phyloP scores from a whole-genome alignment of 2,113 vertebrate genomes.

The Chloropsis cyanopogon region DNA sequence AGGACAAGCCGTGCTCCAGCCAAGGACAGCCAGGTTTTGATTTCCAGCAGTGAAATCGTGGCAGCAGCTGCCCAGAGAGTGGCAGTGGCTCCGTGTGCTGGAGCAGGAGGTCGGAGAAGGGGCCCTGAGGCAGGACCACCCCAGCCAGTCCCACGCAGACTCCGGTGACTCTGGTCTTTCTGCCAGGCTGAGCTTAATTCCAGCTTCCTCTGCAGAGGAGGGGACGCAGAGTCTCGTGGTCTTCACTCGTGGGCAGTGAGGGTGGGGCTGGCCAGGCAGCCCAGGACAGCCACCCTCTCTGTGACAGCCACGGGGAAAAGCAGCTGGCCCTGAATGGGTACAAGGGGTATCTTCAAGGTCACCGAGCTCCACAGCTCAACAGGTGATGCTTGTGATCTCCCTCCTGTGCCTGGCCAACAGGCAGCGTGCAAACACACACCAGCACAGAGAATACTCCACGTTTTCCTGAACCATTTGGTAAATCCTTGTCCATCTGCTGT shows the following conservation, averaged over 20 bases:
- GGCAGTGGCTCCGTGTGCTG: rapidly evolving
- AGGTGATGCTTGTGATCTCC: not conserved
- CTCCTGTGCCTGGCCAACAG: not conserved
- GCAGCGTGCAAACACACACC: not conserved
- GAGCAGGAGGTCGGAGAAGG: not conserved
- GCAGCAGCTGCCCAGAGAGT: not conserved
- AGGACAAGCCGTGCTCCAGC: rapidly evolving
- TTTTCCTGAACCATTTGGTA: not conserved
- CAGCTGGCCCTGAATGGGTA: rapidly evolving
- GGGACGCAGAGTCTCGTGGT: not conserved
- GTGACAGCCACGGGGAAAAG: not conserved
- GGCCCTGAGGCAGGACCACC: not conserved
- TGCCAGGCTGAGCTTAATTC: not conserved
- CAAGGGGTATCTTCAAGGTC: not conserved
- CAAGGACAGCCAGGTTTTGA: rapidly evolving
- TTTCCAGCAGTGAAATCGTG: not conserved
- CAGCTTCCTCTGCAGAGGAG: not conserved
- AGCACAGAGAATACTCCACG: not conserved
- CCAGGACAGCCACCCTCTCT: not conserved
- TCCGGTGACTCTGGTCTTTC: rapidly evolving
- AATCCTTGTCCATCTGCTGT: not conserved
- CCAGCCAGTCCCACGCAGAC: not conserved
- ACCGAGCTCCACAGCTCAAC: not conserved
- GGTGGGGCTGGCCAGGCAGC: not conserved
- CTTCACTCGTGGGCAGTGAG: not conserved